phyloP scores from a whole-genome alignment of 1,140 invertebrate genomes.

The Sarcophaga bullata region DNA sequence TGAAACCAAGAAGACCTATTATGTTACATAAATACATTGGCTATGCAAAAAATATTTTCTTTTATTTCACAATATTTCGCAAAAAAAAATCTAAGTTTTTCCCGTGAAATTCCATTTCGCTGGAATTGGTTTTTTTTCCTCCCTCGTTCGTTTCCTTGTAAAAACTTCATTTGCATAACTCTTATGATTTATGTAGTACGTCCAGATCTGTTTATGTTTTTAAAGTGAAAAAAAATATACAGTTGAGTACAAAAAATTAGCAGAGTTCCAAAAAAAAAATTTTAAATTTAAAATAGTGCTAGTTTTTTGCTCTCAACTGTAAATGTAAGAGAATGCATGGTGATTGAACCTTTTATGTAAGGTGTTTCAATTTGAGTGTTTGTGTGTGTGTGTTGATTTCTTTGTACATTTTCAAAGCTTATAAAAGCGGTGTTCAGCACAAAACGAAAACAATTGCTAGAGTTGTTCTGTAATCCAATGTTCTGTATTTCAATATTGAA shows the following conservation, averaged over 20 bases:
- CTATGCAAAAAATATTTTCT: no score
- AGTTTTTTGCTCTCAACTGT: not conserved
- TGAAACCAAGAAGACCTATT: no score
- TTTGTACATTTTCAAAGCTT: not conserved
- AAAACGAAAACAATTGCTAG: not conserved
- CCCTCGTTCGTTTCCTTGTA: no score
- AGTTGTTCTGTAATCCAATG: not conserved
- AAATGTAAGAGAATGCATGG: not conserved
- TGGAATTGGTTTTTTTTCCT: no score
- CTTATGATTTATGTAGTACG: not conserved
- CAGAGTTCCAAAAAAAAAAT: not conserved
- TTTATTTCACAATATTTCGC: no score
- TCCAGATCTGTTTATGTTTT: not conserved
- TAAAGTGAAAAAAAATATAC: not conserved
- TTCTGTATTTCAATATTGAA: not conserved
- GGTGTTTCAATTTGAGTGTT: not conserved
- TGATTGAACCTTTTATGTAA: constrained; percentile 23
- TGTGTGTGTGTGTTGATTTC: not conserved
- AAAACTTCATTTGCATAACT: no score
- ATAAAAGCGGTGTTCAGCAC: not conserved
- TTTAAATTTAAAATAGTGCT: not conserved
- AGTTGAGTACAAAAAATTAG: not conserved
- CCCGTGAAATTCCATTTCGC: no score
- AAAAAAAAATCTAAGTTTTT: no score
- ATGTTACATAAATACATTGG: no score